Base-by-base conservation (phyloP, 2,797 vertebrate genomes). In the Gymnothorax reevesii region DNA sequence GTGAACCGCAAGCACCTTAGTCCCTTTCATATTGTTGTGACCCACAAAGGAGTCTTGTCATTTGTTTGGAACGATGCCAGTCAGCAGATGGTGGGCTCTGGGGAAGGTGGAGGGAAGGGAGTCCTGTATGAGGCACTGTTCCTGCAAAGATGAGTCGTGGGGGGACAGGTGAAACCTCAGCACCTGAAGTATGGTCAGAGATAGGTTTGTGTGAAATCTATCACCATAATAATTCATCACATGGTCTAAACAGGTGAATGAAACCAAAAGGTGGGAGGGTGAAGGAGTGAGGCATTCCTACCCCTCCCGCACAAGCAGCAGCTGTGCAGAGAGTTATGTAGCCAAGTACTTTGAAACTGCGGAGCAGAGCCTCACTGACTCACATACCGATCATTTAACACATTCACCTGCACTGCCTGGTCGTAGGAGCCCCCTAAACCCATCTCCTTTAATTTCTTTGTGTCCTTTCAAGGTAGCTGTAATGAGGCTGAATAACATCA, bases 331-430 rank as follows among this genome's bases (percentile, higher is more conserved):
- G 17, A 2, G 77, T n/a, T 22, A 54, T 25, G 52, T 82, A 75
- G 82, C 54, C 82, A 15, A 5, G 49, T 2, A 20, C 77, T 86
- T 71, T 86, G 73, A 79, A 88, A 89, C 87, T 75, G 69, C 52
- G 84, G 87, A 87, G 86, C 84, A 77, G 85, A 54, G 66, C 90
- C 93, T 90, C 92, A 89, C n/a, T 93, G 92, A 94, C 91, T 94
- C 95, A 94, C 92, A 91, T 91, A 91, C 91, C 87, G 92, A 88
- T 93, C 90, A 91, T 95, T 94, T 92, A 88, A 84, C 85, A 91
- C 85, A 88, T 89, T 94, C 93, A 93, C 94, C 92, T 92, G 92
- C 88, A 90, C 92, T 92, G 92, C 92, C 93, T 95, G 93, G 92
- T 93, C 92, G 93, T 90, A 83, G 27, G 54, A 71, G 33, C 33